phyloP scores from a whole-genome alignment of 2,888 invertebrate species.

The Osedax fenrisi region DNA sequence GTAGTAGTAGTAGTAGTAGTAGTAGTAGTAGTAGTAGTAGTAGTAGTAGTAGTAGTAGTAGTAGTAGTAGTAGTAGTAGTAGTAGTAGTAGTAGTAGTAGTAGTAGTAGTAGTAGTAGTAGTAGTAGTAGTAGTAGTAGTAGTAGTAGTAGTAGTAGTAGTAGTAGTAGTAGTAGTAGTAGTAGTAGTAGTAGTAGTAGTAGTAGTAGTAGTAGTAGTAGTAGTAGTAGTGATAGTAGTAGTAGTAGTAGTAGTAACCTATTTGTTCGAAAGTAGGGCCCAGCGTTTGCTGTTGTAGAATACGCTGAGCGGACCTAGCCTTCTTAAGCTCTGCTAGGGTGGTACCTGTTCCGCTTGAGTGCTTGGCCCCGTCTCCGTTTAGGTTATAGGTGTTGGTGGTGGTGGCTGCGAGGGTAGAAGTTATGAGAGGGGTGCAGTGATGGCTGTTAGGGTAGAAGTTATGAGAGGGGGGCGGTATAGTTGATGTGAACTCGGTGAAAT shows the following conservation, averaged over 20 bases:
- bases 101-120: slow-evolving; percentile 29
- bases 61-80: slow-evolving; percentile 23
- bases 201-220: slow-evolving; percentile 27
- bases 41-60: slow-evolving; percentile 24
- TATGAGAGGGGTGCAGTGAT: no score
- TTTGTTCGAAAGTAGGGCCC: neutral
- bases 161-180: slow-evolving; percentile 27
- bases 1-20: slow-evolving; percentile 26
- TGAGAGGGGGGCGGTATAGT: no score
- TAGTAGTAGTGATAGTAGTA: slow-evolving; percentile 24
- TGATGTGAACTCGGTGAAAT: no score
- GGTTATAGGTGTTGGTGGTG: no score
- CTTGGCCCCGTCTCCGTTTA: no score
- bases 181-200: slow-evolving; percentile 29
- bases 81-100: slow-evolving; percentile 29
- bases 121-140: slow-evolving; percentile 27
- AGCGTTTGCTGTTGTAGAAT: neutral
- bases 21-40: slow-evolving; percentile 24
- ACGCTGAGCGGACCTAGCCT: neutral
- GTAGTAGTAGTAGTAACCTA: slow-evolving; percentile 13
- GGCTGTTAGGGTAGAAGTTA: no score
- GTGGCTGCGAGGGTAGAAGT: no score
- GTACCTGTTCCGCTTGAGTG: no score
- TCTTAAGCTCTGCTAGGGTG: neutral
- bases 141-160: slow-evolving; percentile 27